Conservation (phyloP, 2,797 vertebrate species). For the Heterohyrax brucei region DNA sequence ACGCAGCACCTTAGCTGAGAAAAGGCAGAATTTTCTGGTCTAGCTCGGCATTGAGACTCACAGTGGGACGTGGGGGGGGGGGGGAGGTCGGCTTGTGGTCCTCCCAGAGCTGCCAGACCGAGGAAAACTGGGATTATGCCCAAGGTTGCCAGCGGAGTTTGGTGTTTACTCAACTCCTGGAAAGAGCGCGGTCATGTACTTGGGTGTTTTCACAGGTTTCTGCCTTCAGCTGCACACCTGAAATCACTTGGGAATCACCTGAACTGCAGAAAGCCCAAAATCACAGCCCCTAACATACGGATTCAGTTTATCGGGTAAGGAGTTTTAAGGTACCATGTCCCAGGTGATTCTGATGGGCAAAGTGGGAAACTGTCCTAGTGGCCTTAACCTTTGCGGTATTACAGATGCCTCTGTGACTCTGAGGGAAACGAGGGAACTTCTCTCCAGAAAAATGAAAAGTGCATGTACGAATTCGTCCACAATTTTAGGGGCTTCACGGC, state of each 20-base stretch:
- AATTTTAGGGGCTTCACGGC: not conserved
- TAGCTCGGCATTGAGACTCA: not conserved
- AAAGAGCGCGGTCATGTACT: not conserved
- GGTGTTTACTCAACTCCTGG: not conserved
- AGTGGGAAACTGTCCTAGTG: not conserved
- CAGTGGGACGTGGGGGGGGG: rapidly evolving
- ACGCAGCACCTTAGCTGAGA: slow-evolving; percentile 10
- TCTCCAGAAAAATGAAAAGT: slow-evolving; percentile 23
- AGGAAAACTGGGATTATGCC: not conserved
- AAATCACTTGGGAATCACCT: not conserved
- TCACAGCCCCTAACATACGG: not conserved
- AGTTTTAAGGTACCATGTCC: not conserved
- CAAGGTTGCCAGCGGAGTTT: slow-evolving; percentile 9
- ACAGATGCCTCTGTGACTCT: not conserved
- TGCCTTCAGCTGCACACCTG: not conserved
- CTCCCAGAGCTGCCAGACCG: not conserved
- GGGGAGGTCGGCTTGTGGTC: not conserved
- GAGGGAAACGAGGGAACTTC: not conserved
- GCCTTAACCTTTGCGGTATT: not conserved
- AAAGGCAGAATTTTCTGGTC: not conserved
- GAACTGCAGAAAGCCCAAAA: not conserved
- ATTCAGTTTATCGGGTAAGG: not conserved
- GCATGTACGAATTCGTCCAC: not conserved
- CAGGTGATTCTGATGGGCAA: not conserved
- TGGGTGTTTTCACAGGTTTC: not conserved